These are phyloP conservation scores for Cottoperca gobio DNA, from an alignment of 2,797 vertebrate species.

Conservation along the genomic window DNA sequence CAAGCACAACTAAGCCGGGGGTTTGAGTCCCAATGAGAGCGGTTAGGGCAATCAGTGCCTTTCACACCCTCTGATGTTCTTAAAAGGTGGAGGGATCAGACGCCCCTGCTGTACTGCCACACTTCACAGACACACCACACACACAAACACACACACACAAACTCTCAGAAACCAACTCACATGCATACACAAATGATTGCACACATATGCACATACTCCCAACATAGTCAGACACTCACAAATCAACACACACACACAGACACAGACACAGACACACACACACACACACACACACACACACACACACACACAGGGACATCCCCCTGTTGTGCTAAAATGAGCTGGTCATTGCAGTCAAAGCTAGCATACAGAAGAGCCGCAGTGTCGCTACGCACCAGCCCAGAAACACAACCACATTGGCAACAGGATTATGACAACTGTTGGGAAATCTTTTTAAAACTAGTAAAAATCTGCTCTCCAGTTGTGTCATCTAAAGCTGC, in stretches of 20 bases:
- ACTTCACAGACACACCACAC: constrained; percentile 34
- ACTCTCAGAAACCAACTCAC: constrained; percentile 31
- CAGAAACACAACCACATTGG: constrained; percentile 1
- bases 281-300: neutral
- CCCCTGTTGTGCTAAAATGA: constrained; percentile 8
- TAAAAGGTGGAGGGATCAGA: constrained; percentile 88
- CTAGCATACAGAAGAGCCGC: neutral
- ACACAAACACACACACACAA: neutral
- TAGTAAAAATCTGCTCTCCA: neutral
- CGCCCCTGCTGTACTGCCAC: constrained; percentile 75
- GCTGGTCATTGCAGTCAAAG: constrained; percentile 16
- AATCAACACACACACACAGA: constrained; percentile 22
- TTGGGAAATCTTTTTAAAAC: neutral
- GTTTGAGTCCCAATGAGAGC: constrained; percentile 87
- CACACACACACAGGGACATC: neutral
- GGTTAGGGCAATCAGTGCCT: constrained; percentile 88
- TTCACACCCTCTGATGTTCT: constrained; percentile 90
- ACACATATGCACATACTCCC: constrained; percentile 21
- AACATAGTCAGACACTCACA: constrained; percentile 21
- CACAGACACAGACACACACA: neutral
- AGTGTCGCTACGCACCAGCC: neutral
- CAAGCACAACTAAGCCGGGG: constrained; percentile 88
- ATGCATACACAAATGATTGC: constrained; percentile 24
- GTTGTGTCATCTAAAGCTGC: neutral
- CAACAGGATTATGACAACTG: neutral